Evolutionary conservation across 2,888 invertebrate genomes (phyloP), one percentile per base, ranked within the genome.

Genomic region (Acanthococcus lagerstroemiae): DNA sequence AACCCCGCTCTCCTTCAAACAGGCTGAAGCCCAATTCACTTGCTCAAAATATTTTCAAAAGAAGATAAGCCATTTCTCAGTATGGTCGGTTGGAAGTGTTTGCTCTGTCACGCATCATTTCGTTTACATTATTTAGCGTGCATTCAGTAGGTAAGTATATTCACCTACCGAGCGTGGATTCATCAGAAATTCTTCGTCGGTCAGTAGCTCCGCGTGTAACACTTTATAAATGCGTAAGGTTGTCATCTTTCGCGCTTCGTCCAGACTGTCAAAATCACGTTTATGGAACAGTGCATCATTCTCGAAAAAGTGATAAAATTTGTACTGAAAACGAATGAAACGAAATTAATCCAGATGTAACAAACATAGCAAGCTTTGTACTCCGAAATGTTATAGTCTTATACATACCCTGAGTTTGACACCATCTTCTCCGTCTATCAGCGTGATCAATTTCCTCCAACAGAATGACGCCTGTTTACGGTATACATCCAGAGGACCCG

Each of bases 391-490:
- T 30, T 30, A 30, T 69, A 22, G n/a, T n/a, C n/a, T n/a, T 44
- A 50, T 57, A 67, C 71, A 72, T 73, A 83, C 83, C 77, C 81
- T 78, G 67, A 78, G 76, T 66, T 77, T 74, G 50, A 82, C 74
- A 46, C 78, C 74, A 17, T 81, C 80, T 72, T 80, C 80, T 50
- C 78, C 78, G 70, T 82, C 80, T 25, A 83, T 70, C 61, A 80
- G 74, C 4, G 81, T 67, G 73, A 77, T 80, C 73, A 83, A 71
- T 67, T 82, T 82, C 55, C 84, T 83, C 82, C 86, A 85, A 71
- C 86, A 83, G 72, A 87, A 87, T 0, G 82, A 78, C 0, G 85
- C 82, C 69, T 79, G 80, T 70, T 81, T 80, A 58, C 87, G 79
- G 72, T 85, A 87, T 4, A 71, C 73, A 71, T 84, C 82, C 67